phyloP scores from a whole-genome alignment of 1,140 invertebrate genomes.

The Cyclina sinensis region DNA sequence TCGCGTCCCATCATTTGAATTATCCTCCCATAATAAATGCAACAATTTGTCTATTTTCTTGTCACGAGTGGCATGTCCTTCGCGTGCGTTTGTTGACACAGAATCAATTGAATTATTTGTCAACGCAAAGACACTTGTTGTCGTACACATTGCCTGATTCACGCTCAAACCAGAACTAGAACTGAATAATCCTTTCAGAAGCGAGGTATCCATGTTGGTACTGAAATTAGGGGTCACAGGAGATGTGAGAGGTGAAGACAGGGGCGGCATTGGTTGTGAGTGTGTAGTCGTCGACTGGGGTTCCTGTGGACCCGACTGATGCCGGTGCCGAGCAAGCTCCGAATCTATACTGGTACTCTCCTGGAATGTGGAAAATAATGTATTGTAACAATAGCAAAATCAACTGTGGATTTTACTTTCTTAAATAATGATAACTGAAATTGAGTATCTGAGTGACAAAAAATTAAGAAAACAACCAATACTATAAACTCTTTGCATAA shows the following conservation, averaged over 20 bases:
- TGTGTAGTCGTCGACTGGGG: constrained; percentile 81
- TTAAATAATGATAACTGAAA: too few species aligned
- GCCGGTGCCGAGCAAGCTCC: constrained; percentile 84
- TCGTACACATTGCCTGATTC: not conserved
- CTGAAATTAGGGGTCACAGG: constrained; percentile 31
- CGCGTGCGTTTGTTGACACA: not conserved
- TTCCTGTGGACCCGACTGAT: constrained; percentile 81
- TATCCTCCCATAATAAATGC: constrained; percentile 58
- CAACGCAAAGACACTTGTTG: not conserved
- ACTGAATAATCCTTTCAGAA: constrained; percentile 42
- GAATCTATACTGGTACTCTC: constrained; percentile 83
- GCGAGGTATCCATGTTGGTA: constrained; percentile 23
- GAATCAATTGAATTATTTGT: not conserved
- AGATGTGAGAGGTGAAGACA: constrained; percentile 52
- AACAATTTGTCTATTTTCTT: constrained; percentile 54
- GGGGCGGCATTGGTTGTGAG: constrained; percentile 63
- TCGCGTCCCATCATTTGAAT: not conserved
- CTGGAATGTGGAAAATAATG: constrained; percentile 71
- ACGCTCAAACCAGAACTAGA: not conserved
- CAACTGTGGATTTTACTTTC: too few species aligned
- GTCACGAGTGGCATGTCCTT: not conserved
- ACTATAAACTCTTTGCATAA: too few species aligned
- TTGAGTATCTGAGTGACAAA: too few species aligned
- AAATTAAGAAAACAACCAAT: too few species aligned
- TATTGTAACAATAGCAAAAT: too few species aligned